These are phyloP conservation scores for Stigmatopora nigra DNA, from an alignment of 2,113 vertebrate species.

Conservation along the genomic window DNA sequence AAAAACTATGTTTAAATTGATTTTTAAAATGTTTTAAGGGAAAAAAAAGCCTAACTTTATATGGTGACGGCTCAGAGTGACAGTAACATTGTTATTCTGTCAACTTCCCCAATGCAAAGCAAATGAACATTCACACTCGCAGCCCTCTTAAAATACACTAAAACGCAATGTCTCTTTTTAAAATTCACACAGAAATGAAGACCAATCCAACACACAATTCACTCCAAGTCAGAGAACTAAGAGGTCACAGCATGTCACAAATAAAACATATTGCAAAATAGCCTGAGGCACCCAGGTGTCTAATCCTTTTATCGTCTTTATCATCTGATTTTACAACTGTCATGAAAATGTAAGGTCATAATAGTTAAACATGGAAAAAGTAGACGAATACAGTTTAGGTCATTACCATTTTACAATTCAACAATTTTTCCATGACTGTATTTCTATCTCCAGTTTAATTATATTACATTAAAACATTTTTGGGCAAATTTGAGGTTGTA, in stretches of 20 bases:
- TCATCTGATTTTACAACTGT: not conserved
- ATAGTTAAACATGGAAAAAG: not conserved
- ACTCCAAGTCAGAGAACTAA: not conserved
- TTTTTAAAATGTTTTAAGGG: too few species aligned
- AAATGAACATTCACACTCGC: too few species aligned
- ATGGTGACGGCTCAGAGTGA: too few species aligned
- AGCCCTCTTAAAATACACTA: too few species aligned
- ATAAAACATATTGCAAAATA: slow-evolving; percentile 20
- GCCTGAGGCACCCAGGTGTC: slow-evolving; percentile 13
- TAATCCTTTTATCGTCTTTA: slow-evolving; percentile 3
- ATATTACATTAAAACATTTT: not conserved
- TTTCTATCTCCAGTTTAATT: not conserved
- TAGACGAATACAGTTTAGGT: not conserved
- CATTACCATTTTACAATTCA: not conserved
- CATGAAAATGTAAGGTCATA: not conserved
- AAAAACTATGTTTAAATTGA: too few species aligned
- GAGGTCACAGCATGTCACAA: not conserved
- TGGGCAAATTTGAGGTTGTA: not conserved
- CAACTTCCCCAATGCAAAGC: too few species aligned
- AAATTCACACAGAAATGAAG: not conserved
- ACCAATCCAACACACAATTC: not conserved
- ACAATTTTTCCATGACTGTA: not conserved
- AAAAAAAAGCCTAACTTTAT: too few species aligned
- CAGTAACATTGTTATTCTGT: too few species aligned
- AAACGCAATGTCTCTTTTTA: not conserved